Base-by-base conservation (phyloP, 2,888 invertebrate species). In the Macropis europaea region DNA sequence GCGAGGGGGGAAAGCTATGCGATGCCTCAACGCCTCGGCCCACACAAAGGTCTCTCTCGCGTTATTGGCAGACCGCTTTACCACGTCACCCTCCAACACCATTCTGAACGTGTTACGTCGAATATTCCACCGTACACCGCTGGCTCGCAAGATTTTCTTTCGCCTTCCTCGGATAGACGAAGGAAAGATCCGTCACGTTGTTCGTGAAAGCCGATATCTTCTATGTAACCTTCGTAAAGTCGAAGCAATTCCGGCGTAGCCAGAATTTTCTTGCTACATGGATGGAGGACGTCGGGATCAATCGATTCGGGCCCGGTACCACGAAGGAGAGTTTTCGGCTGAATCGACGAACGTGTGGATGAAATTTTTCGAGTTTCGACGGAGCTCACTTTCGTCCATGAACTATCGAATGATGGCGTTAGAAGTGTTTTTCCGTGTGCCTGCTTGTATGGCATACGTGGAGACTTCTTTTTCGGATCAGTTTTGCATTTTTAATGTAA, bases 11-110 rank as follows among this genome's bases (percentile, higher is more conserved):
- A 72, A 71, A 82, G 79, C 82, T 78, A 76, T 82, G 80, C 83
- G 83, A 83, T 84, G 81, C 84, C 76, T 85, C 83, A 81, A 82
- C 84, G 82, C 84, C 85, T 85, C 82, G 82, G 81, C 79, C 79
- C 81, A 74, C 81, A 85, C 83, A 86, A 86, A 86, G 82, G 81
- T 79, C 77, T 73, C 68, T 62, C 76, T 75, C 71, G 73, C 71
- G 77, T 82, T 83, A 85, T 84, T 83, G 84, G 82, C 83, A 79
- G 79, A 82, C 77, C 84, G 76, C 84, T 83, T 82, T 82, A 82
- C 79, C 82, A 68, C 82, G 82, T 83, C 83, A 81, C 74, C 78
- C 64, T 79, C 73, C 77, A 62, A 79, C 81, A 73, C 75, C 75
- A 74, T 79, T 81, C 81, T 61, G 74, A 77, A 81, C 81, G 75